Base-by-base conservation (phyloP, 1,140 invertebrate genomes). In the Drosophila saltans region DNA sequence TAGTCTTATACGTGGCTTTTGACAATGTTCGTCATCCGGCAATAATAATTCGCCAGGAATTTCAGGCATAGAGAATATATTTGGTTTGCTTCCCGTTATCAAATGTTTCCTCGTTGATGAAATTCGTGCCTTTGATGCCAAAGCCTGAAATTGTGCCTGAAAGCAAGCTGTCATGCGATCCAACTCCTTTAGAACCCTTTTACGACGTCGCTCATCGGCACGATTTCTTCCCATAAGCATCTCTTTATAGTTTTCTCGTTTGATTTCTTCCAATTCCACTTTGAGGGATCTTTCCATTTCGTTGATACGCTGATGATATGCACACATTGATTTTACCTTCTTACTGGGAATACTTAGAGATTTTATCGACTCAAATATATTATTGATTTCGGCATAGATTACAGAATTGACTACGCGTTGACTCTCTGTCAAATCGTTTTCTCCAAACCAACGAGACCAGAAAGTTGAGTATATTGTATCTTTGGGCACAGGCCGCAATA, bases 241-340 rank as follows among this genome's bases (percentile, higher is more conserved):
- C 24, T 57, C 58, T 0, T 62, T 24, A 4, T 8, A 30, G 39
- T 64, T 58, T 1, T 66, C 7, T 8, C 26, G 24, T 41, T 88
- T 85, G 1, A 82, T 21, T 0, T 7, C 4, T 2, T 68, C 58
- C 33, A 85, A 26, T 5, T 73, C 59, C 0, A 6, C 4, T 1
- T 55, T 56, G n/a, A 85, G 55, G 0, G 82, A 85, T n/a, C 66
- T 43, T 16, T 85, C 82, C 79, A 86, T 63, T 59, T 79, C 36
- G 2, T 43, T 59, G 1, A 85, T 69, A 8, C 52, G 3, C 24
- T 62, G 70, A 33, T 85, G 82, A 26, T 72, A 30, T 9, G 1
- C 3, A 36, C 75, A 86, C 59, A 81, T 26, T 28, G 61, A 56
- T 26, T 64, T 48, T 24, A 81, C 57, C 2, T 78, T 63, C 1